phyloP scores from a whole-genome alignment of 2,797 vertebrate species.

The Kryptopterus vitreolus region DNA sequence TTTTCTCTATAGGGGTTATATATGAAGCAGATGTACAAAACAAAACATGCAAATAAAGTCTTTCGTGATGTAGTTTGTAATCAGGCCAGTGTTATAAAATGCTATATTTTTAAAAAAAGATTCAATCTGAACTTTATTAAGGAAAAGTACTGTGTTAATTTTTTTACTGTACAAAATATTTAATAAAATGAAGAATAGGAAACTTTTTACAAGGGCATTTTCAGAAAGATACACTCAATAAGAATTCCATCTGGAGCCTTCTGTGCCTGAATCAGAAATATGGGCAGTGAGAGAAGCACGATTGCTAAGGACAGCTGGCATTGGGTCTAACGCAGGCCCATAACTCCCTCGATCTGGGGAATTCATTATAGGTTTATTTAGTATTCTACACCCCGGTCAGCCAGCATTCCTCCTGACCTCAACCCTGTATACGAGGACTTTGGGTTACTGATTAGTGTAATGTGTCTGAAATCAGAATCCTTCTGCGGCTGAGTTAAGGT shows the following conservation, averaged over 20 bases:
- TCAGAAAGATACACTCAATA: neutral
- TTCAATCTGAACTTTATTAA: no score
- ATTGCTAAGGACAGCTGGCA: neutral
- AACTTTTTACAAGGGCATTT: neutral
- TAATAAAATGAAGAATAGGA: neutral
- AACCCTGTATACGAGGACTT: constrained; percentile 50
- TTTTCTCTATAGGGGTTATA: neutral
- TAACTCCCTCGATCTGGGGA: neutral
- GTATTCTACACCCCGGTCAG: constrained; percentile 3
- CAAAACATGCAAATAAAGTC: no score
- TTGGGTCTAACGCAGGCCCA: neutral
- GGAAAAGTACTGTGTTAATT: no score
- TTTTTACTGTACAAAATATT: no score
- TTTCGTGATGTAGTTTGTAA: no score
- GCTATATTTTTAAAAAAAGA: no score
- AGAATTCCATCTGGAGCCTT: neutral
- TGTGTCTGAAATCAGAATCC: constrained; percentile 41
- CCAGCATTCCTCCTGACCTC: constrained; percentile 18
- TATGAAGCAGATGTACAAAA: neutral
- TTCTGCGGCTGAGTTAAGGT: constrained; percentile 33
- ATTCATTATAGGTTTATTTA: constrained; percentile 18
- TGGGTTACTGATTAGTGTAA: constrained; percentile 53
- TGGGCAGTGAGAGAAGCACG: neutral
- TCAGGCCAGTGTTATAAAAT: neutral
- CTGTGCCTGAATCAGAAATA: neutral